Conservation (phyloP, 1,140 invertebrate species). For the Aphaenogaster rudis region DNA sequence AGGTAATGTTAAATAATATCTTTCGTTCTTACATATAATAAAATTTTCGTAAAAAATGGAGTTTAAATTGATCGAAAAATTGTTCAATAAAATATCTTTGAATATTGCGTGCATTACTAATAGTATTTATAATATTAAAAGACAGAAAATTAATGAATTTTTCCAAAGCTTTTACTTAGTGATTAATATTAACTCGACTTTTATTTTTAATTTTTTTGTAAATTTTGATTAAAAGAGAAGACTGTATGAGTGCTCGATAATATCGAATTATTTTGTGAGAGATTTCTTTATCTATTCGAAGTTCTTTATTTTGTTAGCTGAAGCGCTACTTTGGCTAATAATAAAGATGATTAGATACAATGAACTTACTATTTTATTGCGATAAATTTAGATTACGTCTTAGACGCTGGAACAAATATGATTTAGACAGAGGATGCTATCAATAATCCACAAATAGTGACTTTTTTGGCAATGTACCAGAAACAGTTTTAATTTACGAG, state of each 20-base stretch:
- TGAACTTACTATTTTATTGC: slow-evolving; percentile 17
- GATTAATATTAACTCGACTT: too few relatives aligned
- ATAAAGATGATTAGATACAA: slow-evolving; percentile 5
- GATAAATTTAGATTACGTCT: slow-evolving; percentile 8
- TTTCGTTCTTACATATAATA: not conserved
- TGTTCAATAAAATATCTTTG: too few relatives aligned
- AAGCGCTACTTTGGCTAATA: slow-evolving; percentile 5
- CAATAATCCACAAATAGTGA: not conserved
- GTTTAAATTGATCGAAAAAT: not conserved
- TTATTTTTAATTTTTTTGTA: too few relatives aligned
- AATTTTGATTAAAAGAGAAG: not conserved
- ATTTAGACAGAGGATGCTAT: not conserved
- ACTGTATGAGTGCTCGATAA: not conserved
- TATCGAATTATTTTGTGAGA: not conserved
- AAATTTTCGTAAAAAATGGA: not conserved
- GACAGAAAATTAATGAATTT: too few relatives aligned
- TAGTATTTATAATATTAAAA: not conserved
- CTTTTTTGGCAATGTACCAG: not conserved
- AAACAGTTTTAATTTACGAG: not conserved
- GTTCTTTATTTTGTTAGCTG: not conserved
- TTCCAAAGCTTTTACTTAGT: too few relatives aligned
- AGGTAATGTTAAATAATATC: not conserved
- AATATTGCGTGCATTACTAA: too few relatives aligned
- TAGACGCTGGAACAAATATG: not conserved
- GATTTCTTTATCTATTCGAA: not conserved